Evolutionary conservation across 2,888 invertebrate species (phyloP).

Genomic region (Norana najaformis): DNA sequence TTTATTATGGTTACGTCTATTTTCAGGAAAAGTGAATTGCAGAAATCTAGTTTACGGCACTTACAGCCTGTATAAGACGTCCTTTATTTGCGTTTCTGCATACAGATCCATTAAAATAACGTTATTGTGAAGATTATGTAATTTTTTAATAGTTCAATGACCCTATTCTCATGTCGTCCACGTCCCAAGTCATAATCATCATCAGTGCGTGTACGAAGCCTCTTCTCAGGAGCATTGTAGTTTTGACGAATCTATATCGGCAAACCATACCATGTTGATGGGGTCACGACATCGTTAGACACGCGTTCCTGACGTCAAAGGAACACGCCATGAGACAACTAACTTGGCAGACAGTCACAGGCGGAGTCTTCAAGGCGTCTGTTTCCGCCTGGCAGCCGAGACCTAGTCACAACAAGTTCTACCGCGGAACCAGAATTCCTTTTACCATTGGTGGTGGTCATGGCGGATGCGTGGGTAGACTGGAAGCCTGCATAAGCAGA

Average conservation of each 20-base stretch:
- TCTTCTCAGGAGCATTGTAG: not conserved
- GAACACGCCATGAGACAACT: not conserved
- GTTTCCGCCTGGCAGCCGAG: not conserved
- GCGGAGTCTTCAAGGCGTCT: not conserved
- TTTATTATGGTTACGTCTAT: too few species aligned
- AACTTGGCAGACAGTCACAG: not conserved
- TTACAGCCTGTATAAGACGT: too few species aligned
- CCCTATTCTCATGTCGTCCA: not conserved
- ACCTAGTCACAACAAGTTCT: not conserved
- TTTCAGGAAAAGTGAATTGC: too few species aligned
- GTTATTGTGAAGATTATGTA: not conserved
- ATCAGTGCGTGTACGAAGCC: too few species aligned
- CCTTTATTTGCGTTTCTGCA: not conserved
- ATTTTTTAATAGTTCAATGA: not conserved
- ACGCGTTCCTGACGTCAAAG: not conserved
- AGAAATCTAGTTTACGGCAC: too few species aligned
- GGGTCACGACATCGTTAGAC: too few species aligned
- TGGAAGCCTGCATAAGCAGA: not conserved
- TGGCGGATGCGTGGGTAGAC: not conserved
- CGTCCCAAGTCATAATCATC: not conserved
- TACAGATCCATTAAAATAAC: not conserved
- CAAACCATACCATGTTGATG: not conserved
- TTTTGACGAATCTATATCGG: not conserved
- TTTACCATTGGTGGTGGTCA: not conserved
- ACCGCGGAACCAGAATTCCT: slow-evolving; percentile 4